phyloP scores from a whole-genome alignment of 2,888 invertebrate species.

The Drosophila pseudotakahashii region DNA sequence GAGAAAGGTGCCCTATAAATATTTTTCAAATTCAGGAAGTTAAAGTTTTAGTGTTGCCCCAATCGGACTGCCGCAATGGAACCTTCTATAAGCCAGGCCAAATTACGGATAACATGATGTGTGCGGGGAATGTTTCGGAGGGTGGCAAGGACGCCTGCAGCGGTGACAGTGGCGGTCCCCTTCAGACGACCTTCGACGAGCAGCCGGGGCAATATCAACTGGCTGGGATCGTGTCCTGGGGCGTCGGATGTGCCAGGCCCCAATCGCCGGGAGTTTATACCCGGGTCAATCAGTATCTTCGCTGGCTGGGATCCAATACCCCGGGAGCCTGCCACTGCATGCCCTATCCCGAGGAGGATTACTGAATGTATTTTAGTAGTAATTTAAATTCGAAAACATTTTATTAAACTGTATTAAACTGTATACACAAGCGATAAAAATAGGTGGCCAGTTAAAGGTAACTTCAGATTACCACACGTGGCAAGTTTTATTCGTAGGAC shows the following conservation, averaged over 20 bases:
- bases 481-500: constrained; percentile 72
- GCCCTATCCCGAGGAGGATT: constrained; percentile 46
- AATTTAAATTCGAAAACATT: no score
- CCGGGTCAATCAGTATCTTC: constrained; percentile 57
- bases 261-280: constrained; percentile 65
- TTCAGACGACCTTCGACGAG: constrained; percentile 51
- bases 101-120: constrained; percentile 79
- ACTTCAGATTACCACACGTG: constrained; percentile 68
- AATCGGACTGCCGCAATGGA: constrained; percentile 46
- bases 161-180: constrained; percentile 62
- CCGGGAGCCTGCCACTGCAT: constrained; percentile 55
- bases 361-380: neutral
- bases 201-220: constrained; percentile 60
- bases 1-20: no score
- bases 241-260: constrained; percentile 63
- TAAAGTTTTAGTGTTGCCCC: constrained; percentile 56
- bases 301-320: constrained; percentile 54
- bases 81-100: constrained; percentile 55
- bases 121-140: constrained; percentile 60
- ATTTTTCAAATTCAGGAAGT: constrained; percentile 75
- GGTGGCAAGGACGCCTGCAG: constrained; percentile 58
- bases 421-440: no score
- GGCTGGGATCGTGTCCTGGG: constrained; percentile 71
- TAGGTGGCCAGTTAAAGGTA: no score
- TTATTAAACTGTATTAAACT: no score